Base-by-base conservation (phyloP, 2,888 invertebrate genomes). In the Polymixis lichenea region DNA sequence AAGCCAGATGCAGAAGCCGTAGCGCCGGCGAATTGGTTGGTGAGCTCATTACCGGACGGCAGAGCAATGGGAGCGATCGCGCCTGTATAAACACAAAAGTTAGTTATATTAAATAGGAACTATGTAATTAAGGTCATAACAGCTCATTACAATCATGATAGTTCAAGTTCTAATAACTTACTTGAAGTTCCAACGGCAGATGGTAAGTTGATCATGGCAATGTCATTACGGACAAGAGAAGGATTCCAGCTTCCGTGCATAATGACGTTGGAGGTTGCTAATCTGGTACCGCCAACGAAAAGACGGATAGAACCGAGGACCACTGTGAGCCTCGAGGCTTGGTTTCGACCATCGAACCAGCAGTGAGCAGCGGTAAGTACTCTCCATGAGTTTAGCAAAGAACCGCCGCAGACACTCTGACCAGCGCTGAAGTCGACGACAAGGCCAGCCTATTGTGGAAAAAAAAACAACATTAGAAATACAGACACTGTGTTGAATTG, bases 191-290 rank as follows among this genome's bases (percentile, higher is more conserved):
- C 0, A 6, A 92, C 89, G 2, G 71, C 0, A 1, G 5, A 58
- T 0, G 89, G 84, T n/a, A 94, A 69, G 49, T 81, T 87, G 55
- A 93, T 87, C 0, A 94, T 79, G 53, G 91, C 94, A 9, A 95
- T 82, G 69, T 95, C 95, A 69, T 95, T 93, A 49, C 91, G 90
- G 32, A 81, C 78, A 3, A 87, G 64, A 0, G 3, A 0, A 0
- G 94, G 93, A 15, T 55, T 74, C 93, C 93, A 95, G 74, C 82
- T 88, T 2, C 89, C 86, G 72, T 95, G 95, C 77, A 86, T 78
- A 9, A 79, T 80, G 2, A 94, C 86, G 1, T 71, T 83, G 25
- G 86, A 89, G 5, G 92, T 89, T 0, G 82, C 60, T 11, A 46
- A 13, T 11, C 43, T 46, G 11, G 43, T 46, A 11, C 43, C 43